These are phyloP conservation scores for Pangasius sanitwongsei DNA, from an alignment of 2,797 vertebrate species.

Conservation along the genomic window DNA sequence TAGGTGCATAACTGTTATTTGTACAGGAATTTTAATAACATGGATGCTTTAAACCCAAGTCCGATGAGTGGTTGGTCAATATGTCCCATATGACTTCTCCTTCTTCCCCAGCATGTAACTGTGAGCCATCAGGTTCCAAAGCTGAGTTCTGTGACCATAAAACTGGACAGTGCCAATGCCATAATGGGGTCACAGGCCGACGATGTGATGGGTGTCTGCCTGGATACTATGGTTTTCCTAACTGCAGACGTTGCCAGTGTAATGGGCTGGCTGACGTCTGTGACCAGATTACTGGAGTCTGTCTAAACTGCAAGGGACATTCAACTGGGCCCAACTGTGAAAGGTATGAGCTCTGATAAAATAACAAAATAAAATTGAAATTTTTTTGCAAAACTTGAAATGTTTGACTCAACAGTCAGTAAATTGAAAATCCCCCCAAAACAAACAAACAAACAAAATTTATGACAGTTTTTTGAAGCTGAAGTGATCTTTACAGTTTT, in stretches of 20 bases:
- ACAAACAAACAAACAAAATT: not conserved
- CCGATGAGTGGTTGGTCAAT: not conserved
- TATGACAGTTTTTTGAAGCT: not conserved
- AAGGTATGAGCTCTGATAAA: conserved; percentile 65
- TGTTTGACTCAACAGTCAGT: not conserved
- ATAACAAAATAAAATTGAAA: not conserved
- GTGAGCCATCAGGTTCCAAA: conserved; percentile 77
- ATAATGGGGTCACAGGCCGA: conserved; percentile 66
- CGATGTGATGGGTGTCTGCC: conserved; percentile 76
- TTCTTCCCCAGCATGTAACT: conserved; percentile 77
- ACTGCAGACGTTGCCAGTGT: conserved; percentile 79
- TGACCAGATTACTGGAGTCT: conserved; percentile 72
- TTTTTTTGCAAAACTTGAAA: not conserved
- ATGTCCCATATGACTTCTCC: not conserved
- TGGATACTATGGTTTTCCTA: conserved; percentile 83
- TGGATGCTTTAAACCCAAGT: not conserved
- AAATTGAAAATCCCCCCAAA: not conserved
- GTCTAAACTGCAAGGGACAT: conserved; percentile 74
- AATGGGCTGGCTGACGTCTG: conserved; percentile 77
- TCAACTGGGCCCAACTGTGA: conserved; percentile 78
- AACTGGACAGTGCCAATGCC: conserved; percentile 83
- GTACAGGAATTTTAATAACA: not conserved
- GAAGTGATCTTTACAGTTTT: not conserved
- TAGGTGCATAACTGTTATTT: not conserved
- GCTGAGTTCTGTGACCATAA: conserved; percentile 78